Base-by-base conservation (phyloP, 2,113 vertebrate genomes). In the Puntigrus tetrazona region DNA sequence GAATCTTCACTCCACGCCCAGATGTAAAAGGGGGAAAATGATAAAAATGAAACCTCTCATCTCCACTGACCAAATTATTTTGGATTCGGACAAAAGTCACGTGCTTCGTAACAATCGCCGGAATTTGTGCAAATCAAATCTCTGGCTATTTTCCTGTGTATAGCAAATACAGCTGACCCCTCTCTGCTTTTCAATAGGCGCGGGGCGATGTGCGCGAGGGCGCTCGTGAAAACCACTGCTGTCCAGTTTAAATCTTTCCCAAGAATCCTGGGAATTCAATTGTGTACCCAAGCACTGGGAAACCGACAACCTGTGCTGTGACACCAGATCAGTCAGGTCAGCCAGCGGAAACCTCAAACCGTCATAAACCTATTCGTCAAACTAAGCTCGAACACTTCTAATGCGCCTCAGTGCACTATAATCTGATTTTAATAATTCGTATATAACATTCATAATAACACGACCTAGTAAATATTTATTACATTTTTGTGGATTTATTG, bases 81-180 rank as follows among this genome's bases (percentile, higher is more conserved):
- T 94, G 95, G 89, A 91, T 92, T 43, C 93, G 92, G 89, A 90
- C 93, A 93, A 93, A 94, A 92, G 92, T 90, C 91, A 91, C 90
- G 94, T 93, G 90, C 92, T 90, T 90, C 88, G 79, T 89, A 96
- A 97, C 96, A 97, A 97, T 97, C 89, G 92, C 96, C 95, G 96
- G 96, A 97, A 96, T 93, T 92, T 95, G 89, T 92, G 92, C 95
- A 94, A 97, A 96, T 96, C 95, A 96, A 96, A 95, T 94, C 92
- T 94, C 92, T 92, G 93, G 94, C 95, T 96, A 96, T 97, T 96
- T 97, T 97, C 96, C 96, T 97, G 96, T 96, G 94, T 94, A 92
- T 94, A 94, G 95, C 94, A 98, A 97, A 97, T 95, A 97, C 82
- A 90, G 90, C 92, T 95, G 95, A 96, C 95, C 94, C 93, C 86